Evolutionary conservation across 2,113 vertebrate species (phyloP).

Genomic region (Ondatra zibethicus): DNA sequence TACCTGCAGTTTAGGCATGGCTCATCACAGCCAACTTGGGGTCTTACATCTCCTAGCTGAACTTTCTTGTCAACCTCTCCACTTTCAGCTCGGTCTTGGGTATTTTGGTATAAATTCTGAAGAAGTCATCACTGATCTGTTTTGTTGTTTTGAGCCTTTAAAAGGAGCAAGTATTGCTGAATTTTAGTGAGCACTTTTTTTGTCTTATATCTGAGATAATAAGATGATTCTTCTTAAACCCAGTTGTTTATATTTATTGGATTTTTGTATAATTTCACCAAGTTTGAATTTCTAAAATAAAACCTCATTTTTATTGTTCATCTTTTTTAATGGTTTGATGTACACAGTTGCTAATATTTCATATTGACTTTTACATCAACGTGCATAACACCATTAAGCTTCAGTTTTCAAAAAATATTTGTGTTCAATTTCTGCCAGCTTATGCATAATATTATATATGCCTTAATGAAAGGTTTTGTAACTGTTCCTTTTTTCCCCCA

Average conservation of each 20-base stretch:
- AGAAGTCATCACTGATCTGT: not conserved
- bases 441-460: not conserved
- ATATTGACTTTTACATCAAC: constrained; percentile 1
- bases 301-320: not conserved
- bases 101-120: not conserved
- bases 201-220: not conserved
- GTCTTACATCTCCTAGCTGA: not conserved
- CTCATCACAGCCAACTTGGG: not conserved
- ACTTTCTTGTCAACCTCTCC: not conserved
- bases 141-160: not conserved
- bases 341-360: not conserved
- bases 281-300: constrained; percentile 42
- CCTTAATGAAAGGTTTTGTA: not conserved
- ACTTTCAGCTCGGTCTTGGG: not conserved
- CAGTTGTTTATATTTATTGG: not conserved
- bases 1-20: not conserved
- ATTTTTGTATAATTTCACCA: not conserved
- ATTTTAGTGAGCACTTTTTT: constrained; percentile 8
- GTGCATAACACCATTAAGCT: not conserved
- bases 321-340: not conserved
- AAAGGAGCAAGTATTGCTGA: not conserved
- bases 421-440: not conserved
- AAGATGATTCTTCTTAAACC: not conserved
- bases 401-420: not conserved
- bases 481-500: not conserved